Evolutionary conservation across 2,113 vertebrate genomes (phyloP).

Genomic region (Pao palembangensis): DNA sequence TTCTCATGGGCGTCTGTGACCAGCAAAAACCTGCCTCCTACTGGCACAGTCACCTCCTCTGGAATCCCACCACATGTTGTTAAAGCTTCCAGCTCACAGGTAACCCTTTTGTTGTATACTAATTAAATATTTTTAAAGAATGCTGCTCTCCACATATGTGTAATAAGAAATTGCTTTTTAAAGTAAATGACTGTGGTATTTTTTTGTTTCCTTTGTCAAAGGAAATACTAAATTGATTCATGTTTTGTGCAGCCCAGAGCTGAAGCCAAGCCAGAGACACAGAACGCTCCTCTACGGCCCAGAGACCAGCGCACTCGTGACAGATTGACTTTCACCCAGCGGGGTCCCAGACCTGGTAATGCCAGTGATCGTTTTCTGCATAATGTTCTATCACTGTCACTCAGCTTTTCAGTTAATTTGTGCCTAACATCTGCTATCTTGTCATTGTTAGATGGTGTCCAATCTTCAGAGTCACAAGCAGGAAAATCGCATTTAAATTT

Average conservation of each 20-base stretch:
- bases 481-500: conserved; percentile 77
- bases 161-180: neutral
- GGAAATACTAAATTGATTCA: conserved; percentile 8
- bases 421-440: conserved; percentile 5
- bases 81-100: conserved; percentile 96
- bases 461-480: conserved; percentile 67
- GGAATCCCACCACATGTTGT: conserved; percentile 94
- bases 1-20: conserved; percentile 99
- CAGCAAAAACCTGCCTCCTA: conserved; percentile 98
- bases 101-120: conserved; percentile 63
- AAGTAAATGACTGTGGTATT: neutral
- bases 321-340: conserved; percentile 80
- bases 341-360: conserved; percentile 88
- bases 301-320: conserved; percentile 91
- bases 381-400: neutral
- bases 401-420: neutral
- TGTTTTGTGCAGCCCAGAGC: conserved; percentile 80
- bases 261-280: conserved; percentile 86
- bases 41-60: conserved; percentile 90
- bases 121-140: too few relatives aligned
- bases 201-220: neutral
- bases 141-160: too few relatives aligned
- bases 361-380: neutral
- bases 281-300: conserved; percentile 79
- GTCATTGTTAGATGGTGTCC: conserved; percentile 65